Evolutionary conservation across 1,140 invertebrate species (phyloP).

Genomic region (Penaeus chinensis): DNA sequence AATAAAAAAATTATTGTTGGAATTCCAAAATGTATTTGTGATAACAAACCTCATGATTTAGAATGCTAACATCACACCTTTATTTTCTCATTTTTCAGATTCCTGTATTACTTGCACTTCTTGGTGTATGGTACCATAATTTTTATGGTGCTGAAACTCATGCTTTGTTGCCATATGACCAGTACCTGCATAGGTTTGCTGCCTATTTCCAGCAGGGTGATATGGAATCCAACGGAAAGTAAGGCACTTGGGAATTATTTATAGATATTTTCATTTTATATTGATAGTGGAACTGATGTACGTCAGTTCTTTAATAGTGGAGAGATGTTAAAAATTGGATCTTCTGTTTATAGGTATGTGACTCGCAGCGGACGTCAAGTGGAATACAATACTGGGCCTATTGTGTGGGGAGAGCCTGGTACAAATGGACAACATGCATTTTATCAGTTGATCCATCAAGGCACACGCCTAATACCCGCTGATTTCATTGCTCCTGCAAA

Average conservation of each 20-base stretch:
- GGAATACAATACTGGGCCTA: conserved; percentile 88
- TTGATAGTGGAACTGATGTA: not conserved
- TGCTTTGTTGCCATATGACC: conserved; percentile 96
- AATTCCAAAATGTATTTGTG: too few species aligned
- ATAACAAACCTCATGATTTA: too few species aligned
- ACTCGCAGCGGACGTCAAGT: conserved; percentile 82
- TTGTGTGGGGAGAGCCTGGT: conserved; percentile 97
- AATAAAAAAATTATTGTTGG: too few species aligned
- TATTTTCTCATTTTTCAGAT: conserved; percentile 77
- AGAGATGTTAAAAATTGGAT: not conserved
- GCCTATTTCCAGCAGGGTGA: conserved; percentile 99
- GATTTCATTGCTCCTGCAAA: conserved; percentile 96
- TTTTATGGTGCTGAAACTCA: conserved; percentile 96
- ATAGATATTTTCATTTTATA: not conserved
- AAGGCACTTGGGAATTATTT: conserved; percentile 72
- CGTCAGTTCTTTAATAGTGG: not conserved
- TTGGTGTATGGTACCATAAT: conserved; percentile 97
- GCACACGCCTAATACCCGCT: conserved; percentile 88
- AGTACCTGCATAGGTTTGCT: conserved; percentile 98
- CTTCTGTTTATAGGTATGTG: conserved; percentile 68
- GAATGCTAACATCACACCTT: not conserved
- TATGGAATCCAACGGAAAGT: conserved; percentile 99
- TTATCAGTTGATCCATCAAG: conserved; percentile 93
- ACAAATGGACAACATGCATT: conserved; percentile 99
- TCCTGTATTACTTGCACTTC: conserved; percentile 91